Evolutionary conservation across 1,140 invertebrate species (phyloP).

Genomic region (Trichogramma pretiosum): DNA sequence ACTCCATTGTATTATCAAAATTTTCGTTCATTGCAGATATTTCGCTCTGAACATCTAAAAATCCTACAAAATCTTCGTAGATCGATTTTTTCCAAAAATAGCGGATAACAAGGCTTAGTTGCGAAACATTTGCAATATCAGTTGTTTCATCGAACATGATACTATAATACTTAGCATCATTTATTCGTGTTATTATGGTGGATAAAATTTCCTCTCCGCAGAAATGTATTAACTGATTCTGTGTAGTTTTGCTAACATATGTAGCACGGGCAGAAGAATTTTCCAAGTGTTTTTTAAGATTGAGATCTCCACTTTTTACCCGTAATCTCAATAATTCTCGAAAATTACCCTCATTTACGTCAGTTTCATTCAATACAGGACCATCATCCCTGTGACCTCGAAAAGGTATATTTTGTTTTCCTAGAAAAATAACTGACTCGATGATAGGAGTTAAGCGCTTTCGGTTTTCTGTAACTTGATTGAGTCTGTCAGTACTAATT

Average conservation of each 20-base stretch:
- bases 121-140: constrained; percentile 24
- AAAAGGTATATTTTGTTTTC: constrained; percentile 25
- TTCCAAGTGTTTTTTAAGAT: constrained; percentile 24
- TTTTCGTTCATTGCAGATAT: neutral
- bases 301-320: constrained; percentile 21
- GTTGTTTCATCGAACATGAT: constrained; percentile 31
- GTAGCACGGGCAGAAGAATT: constrained; percentile 17
- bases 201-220: constrained; percentile 24
- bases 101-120: constrained; percentile 23
- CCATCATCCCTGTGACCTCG: constrained; percentile 21
- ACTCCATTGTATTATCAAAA: constrained; percentile 5
- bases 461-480: constrained; percentile 21
- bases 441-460: constrained; percentile 20
- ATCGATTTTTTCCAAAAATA: constrained; percentile 18
- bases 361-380: constrained; percentile 5
- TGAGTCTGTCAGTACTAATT: constrained; percentile 2
- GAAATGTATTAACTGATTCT: constrained; percentile 28
- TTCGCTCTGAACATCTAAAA: neutral
- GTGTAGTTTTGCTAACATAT: constrained; percentile 27
- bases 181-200: constrained; percentile 20
- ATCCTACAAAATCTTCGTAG: constrained; percentile 14
- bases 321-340: constrained; percentile 20
- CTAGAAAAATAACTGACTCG: constrained; percentile 23
- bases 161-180: constrained; percentile 18
- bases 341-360: constrained; percentile 27